These are phyloP conservation scores for Lipophrys pholis DNA, from an alignment of 2,113 vertebrate genomes.

Conservation along the genomic window DNA sequence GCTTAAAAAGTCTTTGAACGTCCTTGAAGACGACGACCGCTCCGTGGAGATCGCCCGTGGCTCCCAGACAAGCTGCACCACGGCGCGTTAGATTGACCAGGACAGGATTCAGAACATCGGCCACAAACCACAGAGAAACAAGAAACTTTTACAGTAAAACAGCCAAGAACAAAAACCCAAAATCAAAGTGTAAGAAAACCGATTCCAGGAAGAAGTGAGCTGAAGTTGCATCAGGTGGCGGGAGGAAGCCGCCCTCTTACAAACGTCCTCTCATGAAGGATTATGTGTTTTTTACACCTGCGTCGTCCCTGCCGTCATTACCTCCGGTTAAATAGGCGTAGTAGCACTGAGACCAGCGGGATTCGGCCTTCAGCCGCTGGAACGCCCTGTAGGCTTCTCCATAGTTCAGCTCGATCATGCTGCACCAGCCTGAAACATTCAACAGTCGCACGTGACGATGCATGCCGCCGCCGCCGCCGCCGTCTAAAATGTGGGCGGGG, in stretches of 20 bases:
- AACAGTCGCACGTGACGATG: slow-evolving; percentile 11
- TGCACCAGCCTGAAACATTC: slow-evolving; percentile 91
- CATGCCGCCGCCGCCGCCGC: background rate
- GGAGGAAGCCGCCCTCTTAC: no score
- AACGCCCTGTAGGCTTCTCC: slow-evolving; percentile 90
- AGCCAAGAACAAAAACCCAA: no score
- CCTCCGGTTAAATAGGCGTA: slow-evolving; percentile 95
- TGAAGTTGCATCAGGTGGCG: no score
- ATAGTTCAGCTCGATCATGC: slow-evolving; percentile 97
- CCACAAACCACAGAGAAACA: no score
- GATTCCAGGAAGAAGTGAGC: no score
- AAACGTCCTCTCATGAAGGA: no score
- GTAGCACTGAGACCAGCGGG: slow-evolving; percentile 96
- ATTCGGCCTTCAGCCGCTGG: slow-evolving; percentile 92
- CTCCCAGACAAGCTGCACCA: slow-evolving; percentile 90
- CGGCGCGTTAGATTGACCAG: slow-evolving; percentile 5
- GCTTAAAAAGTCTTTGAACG: slow-evolving; percentile 92
- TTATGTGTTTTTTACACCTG: no score
- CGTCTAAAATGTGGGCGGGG: slow-evolving; percentile 6
- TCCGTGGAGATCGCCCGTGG: slow-evolving; percentile 88
- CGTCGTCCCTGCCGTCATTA: slow-evolving; percentile 70
- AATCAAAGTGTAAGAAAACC: no score
- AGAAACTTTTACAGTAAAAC: no score
- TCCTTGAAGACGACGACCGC: slow-evolving; percentile 90
- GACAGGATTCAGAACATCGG: background rate